Conservation (phyloP, 1,140 invertebrate genomes). For the Megalopta genalis region DNA sequence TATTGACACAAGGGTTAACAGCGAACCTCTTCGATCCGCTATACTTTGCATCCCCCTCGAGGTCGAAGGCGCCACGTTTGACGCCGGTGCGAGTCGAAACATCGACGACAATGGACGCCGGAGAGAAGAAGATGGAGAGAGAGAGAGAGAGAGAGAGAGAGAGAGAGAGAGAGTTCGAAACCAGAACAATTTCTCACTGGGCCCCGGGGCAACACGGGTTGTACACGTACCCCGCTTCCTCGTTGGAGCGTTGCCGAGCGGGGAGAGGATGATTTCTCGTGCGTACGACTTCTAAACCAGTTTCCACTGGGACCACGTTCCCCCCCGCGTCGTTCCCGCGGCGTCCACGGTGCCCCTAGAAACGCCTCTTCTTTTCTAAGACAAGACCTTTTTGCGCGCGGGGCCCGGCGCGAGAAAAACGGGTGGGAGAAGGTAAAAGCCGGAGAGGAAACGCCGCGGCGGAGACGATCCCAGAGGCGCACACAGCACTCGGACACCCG, state of each 20-base stretch:
- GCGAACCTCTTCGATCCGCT: not conserved
- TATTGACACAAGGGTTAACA: not conserved
- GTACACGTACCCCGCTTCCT: not conserved
- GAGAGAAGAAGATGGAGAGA: not conserved
- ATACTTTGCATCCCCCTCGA: slow-evolving; percentile 1
- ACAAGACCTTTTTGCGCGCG: slow-evolving; percentile 38
- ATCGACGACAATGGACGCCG: not conserved
- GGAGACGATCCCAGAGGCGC: slow-evolving; percentile 15
- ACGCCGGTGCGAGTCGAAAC: not conserved
- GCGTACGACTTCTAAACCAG: slow-evolving; percentile 62
- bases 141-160: no score
- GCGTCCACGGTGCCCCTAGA: slow-evolving; percentile 4
- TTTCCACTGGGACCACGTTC: slow-evolving; percentile 45
- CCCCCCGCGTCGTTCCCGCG: not conserved
- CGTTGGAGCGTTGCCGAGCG: not conserved
- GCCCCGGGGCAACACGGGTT: not conserved
- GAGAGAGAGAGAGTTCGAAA: not conserved
- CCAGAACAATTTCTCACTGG: slow-evolving; percentile 7
- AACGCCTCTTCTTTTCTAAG: slow-evolving; percentile 47
- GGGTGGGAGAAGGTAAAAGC: not conserved
- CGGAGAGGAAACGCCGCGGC: not conserved
- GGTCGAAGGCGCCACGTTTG: not conserved
- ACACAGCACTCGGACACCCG: slow-evolving; percentile 35
- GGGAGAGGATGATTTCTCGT: slow-evolving; percentile 12
- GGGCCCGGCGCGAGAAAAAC: not conserved